Conservation (phyloP, 2,113 vertebrate species). For the Pipa parva region DNA sequence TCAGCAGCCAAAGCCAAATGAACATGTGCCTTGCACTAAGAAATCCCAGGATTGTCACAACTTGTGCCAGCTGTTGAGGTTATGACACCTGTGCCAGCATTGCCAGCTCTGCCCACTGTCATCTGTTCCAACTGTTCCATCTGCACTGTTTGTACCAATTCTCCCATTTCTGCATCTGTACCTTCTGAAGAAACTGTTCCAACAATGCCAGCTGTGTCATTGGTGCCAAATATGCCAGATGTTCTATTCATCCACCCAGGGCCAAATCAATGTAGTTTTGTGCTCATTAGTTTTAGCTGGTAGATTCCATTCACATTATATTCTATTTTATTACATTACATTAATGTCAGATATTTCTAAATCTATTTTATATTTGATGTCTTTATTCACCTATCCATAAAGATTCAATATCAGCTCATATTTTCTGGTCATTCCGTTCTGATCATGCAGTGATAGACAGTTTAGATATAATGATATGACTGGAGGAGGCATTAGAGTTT, state of each 20-base stretch:
- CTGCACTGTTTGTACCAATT: slow-evolving; percentile 90
- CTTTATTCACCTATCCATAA: slow-evolving; percentile 43
- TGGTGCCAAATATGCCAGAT: slow-evolving; percentile 98
- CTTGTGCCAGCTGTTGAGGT: slow-evolving; percentile 99
- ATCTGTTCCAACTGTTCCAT: slow-evolving; percentile 95
- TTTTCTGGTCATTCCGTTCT: slow-evolving; percentile 40
- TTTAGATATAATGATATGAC: slow-evolving; percentile 36
- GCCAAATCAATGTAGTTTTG: slow-evolving; percentile 92
- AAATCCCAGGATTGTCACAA: slow-evolving; percentile 99
- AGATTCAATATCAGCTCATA: slow-evolving; percentile 24
- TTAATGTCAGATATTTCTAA: slow-evolving; percentile 60
- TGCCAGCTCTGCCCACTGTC: slow-evolving; percentile 92
- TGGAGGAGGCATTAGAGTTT: slow-evolving; percentile 18
- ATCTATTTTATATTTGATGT: slow-evolving; percentile 54
- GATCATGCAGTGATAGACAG: neutral
- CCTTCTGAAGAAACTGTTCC: slow-evolving; percentile 90
- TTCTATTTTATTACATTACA: slow-evolving; percentile 65
- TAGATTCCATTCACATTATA: slow-evolving; percentile 80
- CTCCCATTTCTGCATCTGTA: slow-evolving; percentile 98
- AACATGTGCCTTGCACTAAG: slow-evolving; percentile 98
- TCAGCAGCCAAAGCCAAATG: slow-evolving; percentile 85
- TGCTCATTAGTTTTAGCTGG: slow-evolving; percentile 94
- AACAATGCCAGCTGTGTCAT: slow-evolving; percentile 87
- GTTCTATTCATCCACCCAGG: slow-evolving; percentile 95
- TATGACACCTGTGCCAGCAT: slow-evolving; percentile 97